Percentiles rank a stretch among this genome's conserved stretches.
phyloP scores from a whole-genome alignment of 2,113 vertebrate genomes.

The Phalacrocorax brasilianus region DNA sequence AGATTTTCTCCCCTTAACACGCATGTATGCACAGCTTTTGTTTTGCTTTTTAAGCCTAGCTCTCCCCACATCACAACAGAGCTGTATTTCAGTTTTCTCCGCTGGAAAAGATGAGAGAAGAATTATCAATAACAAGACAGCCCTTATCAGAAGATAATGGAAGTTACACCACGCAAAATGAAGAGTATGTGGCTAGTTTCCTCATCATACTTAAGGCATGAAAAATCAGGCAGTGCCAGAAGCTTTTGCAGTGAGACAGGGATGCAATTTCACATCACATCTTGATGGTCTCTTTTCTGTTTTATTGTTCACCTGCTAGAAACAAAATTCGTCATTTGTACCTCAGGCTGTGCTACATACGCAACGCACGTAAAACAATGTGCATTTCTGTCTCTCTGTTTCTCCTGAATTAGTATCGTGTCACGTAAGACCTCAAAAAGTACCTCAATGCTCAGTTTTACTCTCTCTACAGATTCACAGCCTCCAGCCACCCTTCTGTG shows the following conservation, averaged over 20 bases:
- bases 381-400: neutral
- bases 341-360: neutral
- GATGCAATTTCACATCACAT: neutral
- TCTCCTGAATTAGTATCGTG: neutral
- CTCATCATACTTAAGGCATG: neutral
- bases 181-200: neutral
- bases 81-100: neutral
- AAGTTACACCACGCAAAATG: rapidly evolving
- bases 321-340: neutral
- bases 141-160: neutral
- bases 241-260: neutral
- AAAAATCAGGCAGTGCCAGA: neutral
- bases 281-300: neutral
- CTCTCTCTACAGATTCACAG: neutral
- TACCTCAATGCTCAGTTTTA: neutral
- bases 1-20: neutral
- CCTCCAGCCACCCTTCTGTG: neutral
- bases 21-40: neutral
- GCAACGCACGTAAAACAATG: neutral
- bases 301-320: neutral
- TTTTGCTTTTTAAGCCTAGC: neutral
- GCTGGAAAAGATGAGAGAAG: neutral
- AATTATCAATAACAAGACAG: neutral
- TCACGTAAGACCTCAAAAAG: neutral
- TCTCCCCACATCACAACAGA: neutral